These are phyloP conservation scores for Homalodisca vitripennis DNA, from an alignment of 1,140 invertebrate species.

Conservation along the genomic window DNA sequence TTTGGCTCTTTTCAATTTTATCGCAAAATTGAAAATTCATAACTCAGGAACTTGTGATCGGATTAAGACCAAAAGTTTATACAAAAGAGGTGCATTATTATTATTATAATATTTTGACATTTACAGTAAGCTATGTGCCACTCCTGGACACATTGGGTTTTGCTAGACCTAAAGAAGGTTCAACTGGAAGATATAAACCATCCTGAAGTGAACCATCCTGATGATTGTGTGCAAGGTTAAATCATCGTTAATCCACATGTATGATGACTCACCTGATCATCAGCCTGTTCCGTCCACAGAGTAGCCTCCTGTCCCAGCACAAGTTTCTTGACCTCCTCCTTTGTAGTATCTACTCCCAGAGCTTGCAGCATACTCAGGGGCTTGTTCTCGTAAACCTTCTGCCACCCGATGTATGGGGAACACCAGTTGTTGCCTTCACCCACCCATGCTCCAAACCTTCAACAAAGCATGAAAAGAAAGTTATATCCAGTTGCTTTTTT, in stretches of 20 bases:
- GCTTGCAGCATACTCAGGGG: slow-evolving; percentile 54
- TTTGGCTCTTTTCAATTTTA: no score
- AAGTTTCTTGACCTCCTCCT: slow-evolving; percentile 29
- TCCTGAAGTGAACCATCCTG: no score
- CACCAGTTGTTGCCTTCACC: slow-evolving; percentile 76
- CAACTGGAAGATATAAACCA: no score
- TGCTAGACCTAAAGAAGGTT: no score
- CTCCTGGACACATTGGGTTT: neutral
- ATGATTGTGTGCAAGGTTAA: no score
- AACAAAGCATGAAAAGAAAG: no score
- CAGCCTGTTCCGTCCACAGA: slow-evolving; percentile 75
- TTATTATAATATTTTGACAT: neutral
- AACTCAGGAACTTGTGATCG: no score
- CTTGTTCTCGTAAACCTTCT: slow-evolving; percentile 78
- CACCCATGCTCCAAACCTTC: slow-evolving; percentile 56
- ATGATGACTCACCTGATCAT: slow-evolving; percentile 31
- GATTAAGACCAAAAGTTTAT: no score
- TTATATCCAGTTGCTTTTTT: no score
- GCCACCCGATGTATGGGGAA: slow-evolving; percentile 85
- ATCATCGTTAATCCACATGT: neutral
- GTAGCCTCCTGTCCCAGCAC: slow-evolving; percentile 70
- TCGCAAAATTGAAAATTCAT: no score
- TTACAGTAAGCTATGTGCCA: neutral
- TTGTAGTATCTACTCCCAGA: slow-evolving; percentile 27
- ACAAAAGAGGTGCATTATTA: neutral